Percentiles rank a stretch among this genome's conserved stretches.
Conservation (phyloP, 2,888 invertebrate species). For the Ephialtes manifestator region DNA sequence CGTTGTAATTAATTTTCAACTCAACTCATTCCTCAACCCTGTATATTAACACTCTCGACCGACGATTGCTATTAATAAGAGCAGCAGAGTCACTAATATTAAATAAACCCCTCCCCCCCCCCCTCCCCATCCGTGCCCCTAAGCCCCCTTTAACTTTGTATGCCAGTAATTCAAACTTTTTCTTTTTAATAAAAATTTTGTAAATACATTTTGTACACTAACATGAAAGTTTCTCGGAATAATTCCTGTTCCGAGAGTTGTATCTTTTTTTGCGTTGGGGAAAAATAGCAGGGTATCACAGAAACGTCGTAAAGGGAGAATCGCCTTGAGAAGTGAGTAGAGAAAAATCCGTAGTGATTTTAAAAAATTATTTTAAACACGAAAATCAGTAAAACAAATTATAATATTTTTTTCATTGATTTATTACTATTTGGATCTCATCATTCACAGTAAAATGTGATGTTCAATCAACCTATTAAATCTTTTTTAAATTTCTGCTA, state of each 20-base stretch:
- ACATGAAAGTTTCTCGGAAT: not conserved
- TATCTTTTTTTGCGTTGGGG: not conserved
- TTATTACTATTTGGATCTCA: no score
- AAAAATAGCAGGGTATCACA: not conserved
- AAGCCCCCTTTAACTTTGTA: not conserved
- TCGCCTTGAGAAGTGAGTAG: no score
- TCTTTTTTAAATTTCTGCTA: no score
- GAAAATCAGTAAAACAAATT: no score
- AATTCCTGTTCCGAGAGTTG: not conserved
- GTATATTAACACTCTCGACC: not conserved
- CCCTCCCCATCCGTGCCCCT: no score
- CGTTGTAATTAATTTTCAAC: constrained; percentile 39
- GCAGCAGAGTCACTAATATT: not conserved
- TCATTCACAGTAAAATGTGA: no score
- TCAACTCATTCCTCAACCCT: constrained; percentile 11
- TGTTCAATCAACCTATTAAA: no score
- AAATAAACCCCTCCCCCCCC: not conserved
- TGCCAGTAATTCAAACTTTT: not conserved
- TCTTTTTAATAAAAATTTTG: not conserved
- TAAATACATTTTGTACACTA: not conserved
- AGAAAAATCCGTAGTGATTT: no score
- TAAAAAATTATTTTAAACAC: no score
- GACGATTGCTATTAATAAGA: constrained; percentile 18
- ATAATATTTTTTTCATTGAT: no score
- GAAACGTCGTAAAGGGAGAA: not conserved